phyloP scores from a whole-genome alignment of 1,140 invertebrate species.

The Drosophila pseudoananassae region DNA sequence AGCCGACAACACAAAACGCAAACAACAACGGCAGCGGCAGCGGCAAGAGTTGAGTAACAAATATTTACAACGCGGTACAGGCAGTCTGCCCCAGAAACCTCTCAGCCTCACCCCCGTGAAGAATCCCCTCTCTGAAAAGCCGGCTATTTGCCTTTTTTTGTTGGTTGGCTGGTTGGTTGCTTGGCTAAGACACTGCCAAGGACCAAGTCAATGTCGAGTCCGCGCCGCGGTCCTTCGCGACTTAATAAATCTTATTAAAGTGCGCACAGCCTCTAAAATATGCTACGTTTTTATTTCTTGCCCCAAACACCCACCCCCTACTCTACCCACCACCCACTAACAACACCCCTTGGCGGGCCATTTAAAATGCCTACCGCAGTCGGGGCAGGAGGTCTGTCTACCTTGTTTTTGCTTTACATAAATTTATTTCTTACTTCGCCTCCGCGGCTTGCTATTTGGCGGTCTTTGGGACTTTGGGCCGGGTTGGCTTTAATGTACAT shows the following conservation, averaged over 20 bases:
- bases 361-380: constrained; percentile 20
- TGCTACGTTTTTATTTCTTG: constrained; percentile 43
- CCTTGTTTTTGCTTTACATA: constrained; percentile 57
- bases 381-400: constrained; percentile 37
- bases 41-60: constrained; percentile 78
- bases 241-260: constrained; percentile 82
- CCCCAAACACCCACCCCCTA: not conserved
- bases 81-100: constrained; percentile 10
- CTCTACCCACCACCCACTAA: not conserved
- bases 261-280: constrained; percentile 68
- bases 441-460: constrained; percentile 4
- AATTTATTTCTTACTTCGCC: constrained; percentile 47
- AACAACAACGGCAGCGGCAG: constrained; percentile 65
- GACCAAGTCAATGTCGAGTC: constrained; percentile 57
- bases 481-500: constrained; percentile 40
- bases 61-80: constrained; percentile 67
- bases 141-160: constrained; percentile 46
- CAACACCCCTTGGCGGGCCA: not conserved
- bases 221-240: constrained; percentile 30
- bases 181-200: constrained; percentile 60
- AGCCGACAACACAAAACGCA: constrained; percentile 61
- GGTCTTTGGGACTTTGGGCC: not conserved
- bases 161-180: constrained; percentile 5
- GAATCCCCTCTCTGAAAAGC: not conserved
- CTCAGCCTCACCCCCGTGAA: not conserved